Evolutionary conservation across 2,888 invertebrate species (phyloP).

Genomic region (Pristionchus entomophagus): DNA sequence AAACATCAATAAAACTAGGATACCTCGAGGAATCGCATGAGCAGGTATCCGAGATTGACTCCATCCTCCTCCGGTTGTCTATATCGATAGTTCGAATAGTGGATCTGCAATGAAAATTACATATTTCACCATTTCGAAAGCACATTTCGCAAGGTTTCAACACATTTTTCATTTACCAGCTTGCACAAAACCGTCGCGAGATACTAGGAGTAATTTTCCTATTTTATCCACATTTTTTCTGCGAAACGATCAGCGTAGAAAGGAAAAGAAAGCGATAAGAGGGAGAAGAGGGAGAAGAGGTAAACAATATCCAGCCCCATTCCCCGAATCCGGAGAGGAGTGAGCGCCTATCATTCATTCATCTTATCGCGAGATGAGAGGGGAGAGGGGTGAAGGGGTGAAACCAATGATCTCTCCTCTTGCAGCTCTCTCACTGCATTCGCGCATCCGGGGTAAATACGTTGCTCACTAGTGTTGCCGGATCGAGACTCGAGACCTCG

Average conservation of each 20-base stretch:
- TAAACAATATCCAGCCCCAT: slow-evolving; percentile 24
- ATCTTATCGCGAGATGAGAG: background rate
- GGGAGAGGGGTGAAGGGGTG: background rate
- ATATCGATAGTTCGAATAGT: slow-evolving; percentile 53
- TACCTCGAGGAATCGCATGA: slow-evolving; percentile 78
- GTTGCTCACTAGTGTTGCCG: no score
- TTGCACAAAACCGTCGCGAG: background rate
- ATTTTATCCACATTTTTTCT: background rate
- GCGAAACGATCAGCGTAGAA: background rate
- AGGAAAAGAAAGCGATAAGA: background rate
- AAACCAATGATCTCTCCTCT: background rate
- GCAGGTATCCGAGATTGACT: slow-evolving; percentile 85
- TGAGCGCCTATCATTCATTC: slow-evolving; percentile 26
- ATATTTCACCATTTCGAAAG: slow-evolving; percentile 9
- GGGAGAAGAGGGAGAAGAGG: background rate
- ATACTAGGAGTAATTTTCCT: background rate
- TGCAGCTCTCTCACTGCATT: background rate
- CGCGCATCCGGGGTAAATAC: no score
- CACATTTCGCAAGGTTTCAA: background rate
- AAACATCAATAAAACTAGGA: no score
- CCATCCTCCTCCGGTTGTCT: slow-evolving; percentile 52
- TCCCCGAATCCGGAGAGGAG: background rate
- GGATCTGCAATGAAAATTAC: slow-evolving; percentile 56
- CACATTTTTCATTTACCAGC: background rate
- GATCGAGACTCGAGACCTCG: no score